Evolutionary conservation across 2,113 vertebrate species (phyloP).

Genomic region (Zosterops pallidus): DNA sequence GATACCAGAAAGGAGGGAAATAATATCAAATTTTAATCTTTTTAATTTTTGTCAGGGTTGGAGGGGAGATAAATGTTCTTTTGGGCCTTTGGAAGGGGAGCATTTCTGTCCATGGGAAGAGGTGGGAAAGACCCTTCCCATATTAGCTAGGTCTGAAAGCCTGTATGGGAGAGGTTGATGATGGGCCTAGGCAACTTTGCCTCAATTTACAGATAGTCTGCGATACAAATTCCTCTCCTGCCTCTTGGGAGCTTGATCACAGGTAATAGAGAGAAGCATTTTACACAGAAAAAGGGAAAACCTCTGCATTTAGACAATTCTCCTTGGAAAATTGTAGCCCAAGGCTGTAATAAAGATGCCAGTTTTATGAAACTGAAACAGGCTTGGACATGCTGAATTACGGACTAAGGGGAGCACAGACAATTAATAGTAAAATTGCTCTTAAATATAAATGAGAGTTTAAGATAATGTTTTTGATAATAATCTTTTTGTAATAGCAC

Average conservation of each 20-base stretch:
- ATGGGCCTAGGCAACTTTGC: background rate
- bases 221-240: conserved; percentile 24
- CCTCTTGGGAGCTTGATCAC: background rate
- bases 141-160: background rate
- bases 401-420: conserved; percentile 48
- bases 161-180: background rate
- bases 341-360: conserved; percentile 67
- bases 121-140: background rate
- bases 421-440: conserved; percentile 65
- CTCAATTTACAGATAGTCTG: conserved; percentile 8
- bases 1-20: background rate
- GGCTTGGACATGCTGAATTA: conserved; percentile 58
- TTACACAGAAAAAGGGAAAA: conserved; percentile 16
- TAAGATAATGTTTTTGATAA: conserved; percentile 60
- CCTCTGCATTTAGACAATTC: conserved; percentile 40
- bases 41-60: background rate
- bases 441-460: conserved; percentile 69
- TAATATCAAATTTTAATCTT: background rate
- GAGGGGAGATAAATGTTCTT: background rate
- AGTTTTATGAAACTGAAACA: conserved; percentile 59
- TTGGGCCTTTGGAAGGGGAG: background rate
- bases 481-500: conserved; percentile 43
- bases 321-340: conserved; percentile 53
- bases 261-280: conserved; percentile 33
- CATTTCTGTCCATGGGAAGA: background rate